These are phyloP conservation scores for Helicoverpa zea DNA, from an alignment of 1,140 invertebrate genomes.

Conservation along the genomic window DNA sequence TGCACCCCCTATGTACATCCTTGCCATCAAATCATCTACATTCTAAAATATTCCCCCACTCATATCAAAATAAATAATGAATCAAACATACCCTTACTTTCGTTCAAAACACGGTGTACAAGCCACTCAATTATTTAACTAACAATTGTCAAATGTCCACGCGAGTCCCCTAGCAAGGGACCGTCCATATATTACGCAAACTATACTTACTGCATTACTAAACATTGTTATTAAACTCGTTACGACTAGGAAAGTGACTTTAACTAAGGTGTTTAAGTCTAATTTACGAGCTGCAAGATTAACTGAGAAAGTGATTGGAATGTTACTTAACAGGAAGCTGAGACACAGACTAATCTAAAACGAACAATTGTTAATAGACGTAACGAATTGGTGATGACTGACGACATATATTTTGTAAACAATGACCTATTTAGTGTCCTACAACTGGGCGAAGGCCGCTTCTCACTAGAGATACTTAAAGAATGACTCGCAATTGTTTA, in stretches of 20 bases:
- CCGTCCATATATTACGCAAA: conserved; percentile 3
- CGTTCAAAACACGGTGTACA: background rate
- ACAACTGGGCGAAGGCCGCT: too few relatives aligned
- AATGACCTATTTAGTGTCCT: too few relatives aligned
- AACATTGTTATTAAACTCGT: conserved; percentile 33
- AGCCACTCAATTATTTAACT: conserved; percentile 22
- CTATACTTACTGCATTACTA: conserved; percentile 22
- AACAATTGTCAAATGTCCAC: conserved; percentile 1
- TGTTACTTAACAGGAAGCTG: background rate
- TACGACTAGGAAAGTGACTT: background rate
- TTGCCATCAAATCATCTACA: background rate
- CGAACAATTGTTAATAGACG: too few relatives aligned
- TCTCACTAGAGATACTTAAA: too few relatives aligned
- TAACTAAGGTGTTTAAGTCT: background rate
- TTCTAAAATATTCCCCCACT: background rate
- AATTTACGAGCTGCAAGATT: background rate
- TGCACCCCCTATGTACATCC: background rate
- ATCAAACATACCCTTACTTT: background rate
- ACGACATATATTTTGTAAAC: too few relatives aligned
- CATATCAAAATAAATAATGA: background rate
- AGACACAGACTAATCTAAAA: too few relatives aligned
- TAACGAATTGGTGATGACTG: too few relatives aligned
- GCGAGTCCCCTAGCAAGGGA: background rate
- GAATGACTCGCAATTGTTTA: too few relatives aligned
- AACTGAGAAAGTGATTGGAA: conserved; percentile 18